phyloP scores from a whole-genome alignment of 1,140 invertebrate genomes.

The Caenorhabditis remanei region DNA sequence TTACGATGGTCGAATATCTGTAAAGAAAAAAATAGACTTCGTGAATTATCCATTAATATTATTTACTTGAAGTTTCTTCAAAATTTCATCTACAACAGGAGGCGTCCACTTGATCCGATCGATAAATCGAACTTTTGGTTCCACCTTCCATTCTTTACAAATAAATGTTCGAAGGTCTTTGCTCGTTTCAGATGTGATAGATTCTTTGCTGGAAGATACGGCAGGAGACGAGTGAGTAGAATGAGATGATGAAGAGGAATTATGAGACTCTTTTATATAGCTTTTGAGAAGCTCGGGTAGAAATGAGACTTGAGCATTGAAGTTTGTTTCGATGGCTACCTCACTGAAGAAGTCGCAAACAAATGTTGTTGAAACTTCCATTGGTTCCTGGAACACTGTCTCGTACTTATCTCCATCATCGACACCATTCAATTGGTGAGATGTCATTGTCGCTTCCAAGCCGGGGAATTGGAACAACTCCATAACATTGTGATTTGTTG shows the following conservation, averaged over 20 bases:
- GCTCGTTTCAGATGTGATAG: conserved; percentile 49
- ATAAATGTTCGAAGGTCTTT: conserved; percentile 34
- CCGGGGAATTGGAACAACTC: conserved; percentile 75
- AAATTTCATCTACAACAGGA: conserved; percentile 74
- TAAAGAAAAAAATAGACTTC: conserved; percentile 79
- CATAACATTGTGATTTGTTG: conserved; percentile 68
- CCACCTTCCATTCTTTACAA: conserved; percentile 96
- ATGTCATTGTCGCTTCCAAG: conserved; percentile 71
- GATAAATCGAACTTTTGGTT: conserved; percentile 90
- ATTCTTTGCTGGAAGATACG: conserved; percentile 11
- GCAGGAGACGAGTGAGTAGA: conserved; percentile 6
- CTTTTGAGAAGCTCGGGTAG: conserved; percentile 72
- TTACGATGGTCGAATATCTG: conserved; percentile 96
- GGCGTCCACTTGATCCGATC: conserved; percentile 72
- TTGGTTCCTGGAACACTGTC: not conserved
- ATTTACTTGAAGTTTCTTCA: conserved; percentile 71
- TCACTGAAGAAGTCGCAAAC: conserved; percentile 73
- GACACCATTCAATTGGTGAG: conserved; percentile 65
- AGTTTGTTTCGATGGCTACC: conserved; percentile 73
- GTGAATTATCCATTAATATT: not conserved
- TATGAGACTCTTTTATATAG: conserved; percentile 57
- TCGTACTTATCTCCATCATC: conserved; percentile 58
- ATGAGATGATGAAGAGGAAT: not conserved
- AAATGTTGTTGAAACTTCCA: conserved; percentile 64
- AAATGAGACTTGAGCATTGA: conserved; percentile 76